phyloP scores from a whole-genome alignment of 2,113 vertebrate species.

The Jacana jacana region DNA sequence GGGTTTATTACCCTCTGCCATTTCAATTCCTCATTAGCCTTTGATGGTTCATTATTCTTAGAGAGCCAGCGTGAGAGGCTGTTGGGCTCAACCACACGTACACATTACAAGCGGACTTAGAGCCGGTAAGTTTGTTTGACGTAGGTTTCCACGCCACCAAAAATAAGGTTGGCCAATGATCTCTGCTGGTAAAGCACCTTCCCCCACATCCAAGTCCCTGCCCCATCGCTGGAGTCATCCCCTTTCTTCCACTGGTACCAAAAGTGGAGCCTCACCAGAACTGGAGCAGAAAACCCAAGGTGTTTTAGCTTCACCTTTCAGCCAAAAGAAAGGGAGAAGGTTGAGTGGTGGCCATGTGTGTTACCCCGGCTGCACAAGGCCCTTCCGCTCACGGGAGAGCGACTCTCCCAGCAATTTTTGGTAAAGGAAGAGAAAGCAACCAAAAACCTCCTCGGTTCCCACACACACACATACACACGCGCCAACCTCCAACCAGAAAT shows the following conservation, averaged over 20 bases:
- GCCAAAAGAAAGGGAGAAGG: background rate
- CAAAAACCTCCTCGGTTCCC: background rate
- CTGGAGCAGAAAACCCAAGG: background rate
- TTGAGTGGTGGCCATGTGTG: background rate
- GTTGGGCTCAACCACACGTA: background rate
- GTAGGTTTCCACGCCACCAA: background rate
- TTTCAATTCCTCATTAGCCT: background rate
- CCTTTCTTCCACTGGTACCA: background rate
- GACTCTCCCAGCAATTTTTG: background rate
- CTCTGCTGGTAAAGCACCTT: background rate
- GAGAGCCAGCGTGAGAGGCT: background rate
- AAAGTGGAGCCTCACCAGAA: background rate
- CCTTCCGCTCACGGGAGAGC: background rate
- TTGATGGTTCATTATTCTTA: background rate
- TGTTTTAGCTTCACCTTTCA: background rate
- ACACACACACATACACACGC: background rate
- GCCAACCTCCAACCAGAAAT: background rate
- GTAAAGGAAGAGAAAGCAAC: slow-evolving; percentile 15
- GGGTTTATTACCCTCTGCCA: background rate
- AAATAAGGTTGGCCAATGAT: background rate
- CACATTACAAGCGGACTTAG: background rate
- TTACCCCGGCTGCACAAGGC: background rate
- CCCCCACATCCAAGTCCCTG: background rate
- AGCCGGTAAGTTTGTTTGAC: background rate
- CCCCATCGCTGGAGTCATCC: background rate